These are phyloP conservation scores for Polydrusus cervinus DNA, from an alignment of 2,888 invertebrate species.

Conservation along the genomic window DNA sequence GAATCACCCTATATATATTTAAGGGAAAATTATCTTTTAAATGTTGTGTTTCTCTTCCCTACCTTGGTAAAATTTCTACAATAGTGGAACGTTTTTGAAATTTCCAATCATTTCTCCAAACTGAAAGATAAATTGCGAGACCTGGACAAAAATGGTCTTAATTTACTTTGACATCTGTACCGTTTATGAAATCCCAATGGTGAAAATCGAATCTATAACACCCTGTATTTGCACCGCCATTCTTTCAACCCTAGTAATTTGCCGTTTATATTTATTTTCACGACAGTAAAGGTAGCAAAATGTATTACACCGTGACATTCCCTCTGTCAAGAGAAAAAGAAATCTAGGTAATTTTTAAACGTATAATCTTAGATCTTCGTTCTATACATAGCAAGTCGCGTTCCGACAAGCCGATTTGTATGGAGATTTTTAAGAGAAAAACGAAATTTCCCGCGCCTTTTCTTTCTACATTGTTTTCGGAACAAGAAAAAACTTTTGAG, in stretches of 20 bases:
- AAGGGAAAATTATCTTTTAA: no score
- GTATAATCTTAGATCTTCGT: constrained; percentile 38
- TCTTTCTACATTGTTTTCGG: constrained; percentile 60
- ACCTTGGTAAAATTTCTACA: no score
- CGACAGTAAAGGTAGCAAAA: constrained; percentile 24
- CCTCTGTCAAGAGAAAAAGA: constrained; percentile 40
- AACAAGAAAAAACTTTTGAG: constrained; percentile 47
- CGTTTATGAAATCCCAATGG: no score
- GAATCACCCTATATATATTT: no score
- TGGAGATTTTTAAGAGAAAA: constrained; percentile 62
- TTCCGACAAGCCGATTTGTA: constrained; percentile 66
- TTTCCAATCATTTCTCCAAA: no score
- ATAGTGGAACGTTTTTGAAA: no score
- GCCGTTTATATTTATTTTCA: constrained; percentile 31
- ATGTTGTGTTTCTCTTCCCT: no score
- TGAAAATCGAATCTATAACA: no score
- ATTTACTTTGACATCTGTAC: no score
- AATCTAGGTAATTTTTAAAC: constrained; percentile 41
- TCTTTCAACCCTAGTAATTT: neutral
- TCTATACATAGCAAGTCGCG: constrained; percentile 44
- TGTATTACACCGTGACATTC: constrained; percentile 40
- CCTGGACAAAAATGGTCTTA: no score
- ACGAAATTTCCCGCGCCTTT: constrained; percentile 60
- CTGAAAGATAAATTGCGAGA: no score
- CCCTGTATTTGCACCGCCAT: neutral